phyloP scores from a whole-genome alignment of 92 coral and sea anemone species.

The Siderastrea siderea region DNA sequence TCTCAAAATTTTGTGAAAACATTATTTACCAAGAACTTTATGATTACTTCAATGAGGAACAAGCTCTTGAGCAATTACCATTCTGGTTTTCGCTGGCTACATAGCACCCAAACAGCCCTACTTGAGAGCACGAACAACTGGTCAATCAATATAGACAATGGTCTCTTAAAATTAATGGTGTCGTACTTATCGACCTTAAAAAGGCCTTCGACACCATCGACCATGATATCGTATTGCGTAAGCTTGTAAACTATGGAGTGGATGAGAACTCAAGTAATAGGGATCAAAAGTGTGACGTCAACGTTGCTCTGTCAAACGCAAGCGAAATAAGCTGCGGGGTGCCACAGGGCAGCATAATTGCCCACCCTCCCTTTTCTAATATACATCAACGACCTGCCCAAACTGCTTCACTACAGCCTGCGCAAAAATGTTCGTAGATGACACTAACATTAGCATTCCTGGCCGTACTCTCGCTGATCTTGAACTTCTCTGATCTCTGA shows the following conservation, averaged over 20 bases:
- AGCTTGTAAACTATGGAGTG: conserved; percentile 37
- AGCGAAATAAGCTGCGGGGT: conserved; percentile 25
- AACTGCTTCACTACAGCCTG: conserved; percentile 35
- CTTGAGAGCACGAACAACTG: conserved; percentile 47
- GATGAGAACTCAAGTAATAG: conserved; percentile 24
- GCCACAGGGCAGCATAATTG: conserved; percentile 39
- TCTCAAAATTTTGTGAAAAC: conserved; percentile 43
- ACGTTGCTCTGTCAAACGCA: conserved; percentile 21
- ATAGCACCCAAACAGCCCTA: conserved; percentile 48
- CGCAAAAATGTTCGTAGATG: conserved; percentile 53
- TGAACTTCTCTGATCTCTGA: conserved; percentile 19
- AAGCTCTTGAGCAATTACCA: conserved; percentile 30
- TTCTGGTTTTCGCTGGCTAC: conserved; percentile 47
- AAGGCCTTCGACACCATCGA: conserved; percentile 19
- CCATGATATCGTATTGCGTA: conserved; percentile 38
- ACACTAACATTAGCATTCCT: conserved; percentile 50
- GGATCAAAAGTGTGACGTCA: conserved; percentile 17
- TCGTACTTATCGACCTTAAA: conserved; percentile 44
- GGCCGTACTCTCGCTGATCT: conserved; percentile 27
- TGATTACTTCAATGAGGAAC: conserved; percentile 35
- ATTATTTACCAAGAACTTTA: conserved; percentile 34
- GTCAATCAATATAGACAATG: conserved; percentile 42
- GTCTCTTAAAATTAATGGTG: conserved; percentile 30
- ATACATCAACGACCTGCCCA: conserved; percentile 1
- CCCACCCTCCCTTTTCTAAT: background rate